Conservation (phyloP, 1,140 invertebrate genomes). For the Halyomorpha halys region DNA sequence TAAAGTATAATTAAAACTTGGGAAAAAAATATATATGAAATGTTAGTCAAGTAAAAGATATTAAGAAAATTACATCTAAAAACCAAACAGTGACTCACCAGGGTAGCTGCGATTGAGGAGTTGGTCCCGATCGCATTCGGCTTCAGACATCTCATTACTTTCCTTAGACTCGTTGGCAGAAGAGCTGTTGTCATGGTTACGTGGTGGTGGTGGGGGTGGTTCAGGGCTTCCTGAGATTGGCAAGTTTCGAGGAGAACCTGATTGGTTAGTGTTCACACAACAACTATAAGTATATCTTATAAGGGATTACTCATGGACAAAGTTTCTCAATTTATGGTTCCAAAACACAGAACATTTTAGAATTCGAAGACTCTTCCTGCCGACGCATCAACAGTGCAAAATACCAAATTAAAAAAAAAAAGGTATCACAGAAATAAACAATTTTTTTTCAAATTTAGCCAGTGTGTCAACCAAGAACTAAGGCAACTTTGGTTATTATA, state of each 20-base stretch:
- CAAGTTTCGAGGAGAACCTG: constrained; percentile 55
- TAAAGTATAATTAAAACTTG: no score
- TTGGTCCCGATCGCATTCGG: constrained; percentile 65
- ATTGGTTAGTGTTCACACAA: not conserved
- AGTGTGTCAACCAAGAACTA: no score
- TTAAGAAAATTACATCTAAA: not conserved
- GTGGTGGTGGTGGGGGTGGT: constrained; percentile 66
- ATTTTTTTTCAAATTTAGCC: no score
- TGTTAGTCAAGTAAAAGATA: no score
- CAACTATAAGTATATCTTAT: no score
- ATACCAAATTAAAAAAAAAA: no score
- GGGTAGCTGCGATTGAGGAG: constrained; percentile 59
- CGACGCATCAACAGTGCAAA: no score
- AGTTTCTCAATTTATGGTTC: not conserved
- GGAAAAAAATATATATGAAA: no score
- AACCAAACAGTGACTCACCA: constrained; percentile 44
- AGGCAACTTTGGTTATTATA: no score
- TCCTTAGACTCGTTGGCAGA: constrained; percentile 84
- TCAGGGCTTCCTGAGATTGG: constrained; percentile 58
- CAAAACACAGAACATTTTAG: not conserved
- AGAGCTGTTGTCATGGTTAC: constrained; percentile 57
- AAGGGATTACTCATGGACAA: no score
- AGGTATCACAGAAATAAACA: no score
- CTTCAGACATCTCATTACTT: constrained; percentile 86
- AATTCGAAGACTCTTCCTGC: no score